Conservation (phyloP, 2,113 vertebrate species). For the Mastomys coucha region DNA sequence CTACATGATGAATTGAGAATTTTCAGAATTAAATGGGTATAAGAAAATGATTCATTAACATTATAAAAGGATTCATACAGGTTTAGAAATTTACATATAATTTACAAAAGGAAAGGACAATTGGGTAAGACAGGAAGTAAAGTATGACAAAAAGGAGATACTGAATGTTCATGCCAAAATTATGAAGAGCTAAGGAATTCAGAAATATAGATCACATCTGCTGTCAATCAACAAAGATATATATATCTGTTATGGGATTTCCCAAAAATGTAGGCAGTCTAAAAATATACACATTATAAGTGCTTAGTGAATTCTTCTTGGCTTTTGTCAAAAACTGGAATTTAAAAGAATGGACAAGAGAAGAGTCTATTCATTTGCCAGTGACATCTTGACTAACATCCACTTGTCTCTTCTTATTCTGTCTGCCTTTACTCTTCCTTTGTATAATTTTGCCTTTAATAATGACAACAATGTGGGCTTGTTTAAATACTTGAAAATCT, state of each 20-base stretch:
- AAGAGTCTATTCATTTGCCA: constrained; percentile 23
- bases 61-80: constrained; percentile 71
- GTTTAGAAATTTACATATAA: constrained; percentile 70
- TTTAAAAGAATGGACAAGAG: constrained; percentile 1
- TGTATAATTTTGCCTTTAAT: constrained; percentile 43
- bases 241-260: constrained; percentile 63
- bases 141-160: constrained; percentile 54
- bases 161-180: constrained; percentile 63
- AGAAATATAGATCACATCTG: constrained; percentile 68
- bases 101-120: constrained; percentile 68
- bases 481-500: constrained; percentile 16
- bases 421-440: constrained; percentile 20
- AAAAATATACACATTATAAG: constrained; percentile 50
- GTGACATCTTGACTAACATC: background rate
- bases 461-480: background rate
- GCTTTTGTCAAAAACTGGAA: constrained; percentile 45
- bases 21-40: constrained; percentile 65
- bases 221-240: constrained; percentile 36
- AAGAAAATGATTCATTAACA: constrained; percentile 57
- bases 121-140: constrained; percentile 52
- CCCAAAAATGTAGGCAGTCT: constrained; percentile 51
- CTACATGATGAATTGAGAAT: constrained; percentile 51
- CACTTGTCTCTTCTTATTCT: background rate
- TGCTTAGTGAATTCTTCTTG: constrained; percentile 48
- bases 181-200: constrained; percentile 61